Conservation (phyloP, 2,113 vertebrate species). For the Aspidoscelis tigris region DNA sequence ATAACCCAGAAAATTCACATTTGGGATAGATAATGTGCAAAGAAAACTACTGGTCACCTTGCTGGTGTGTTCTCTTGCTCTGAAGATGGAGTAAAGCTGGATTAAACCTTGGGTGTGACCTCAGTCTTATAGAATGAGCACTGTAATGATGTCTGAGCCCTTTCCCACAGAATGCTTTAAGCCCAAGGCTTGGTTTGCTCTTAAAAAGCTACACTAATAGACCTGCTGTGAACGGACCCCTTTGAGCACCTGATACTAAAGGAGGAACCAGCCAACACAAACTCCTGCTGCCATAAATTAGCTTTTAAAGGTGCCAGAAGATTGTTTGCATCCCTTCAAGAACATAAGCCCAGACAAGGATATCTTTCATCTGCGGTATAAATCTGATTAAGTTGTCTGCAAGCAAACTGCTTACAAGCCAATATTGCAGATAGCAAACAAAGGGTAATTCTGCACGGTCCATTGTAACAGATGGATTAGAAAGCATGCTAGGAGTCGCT, state of each 20-base stretch:
- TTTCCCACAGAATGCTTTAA: no score
- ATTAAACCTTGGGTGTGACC: no score
- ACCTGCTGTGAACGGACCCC: not conserved
- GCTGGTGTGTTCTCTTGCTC: no score
- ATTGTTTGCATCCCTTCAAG: constrained; percentile 25
- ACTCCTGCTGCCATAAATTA: not conserved
- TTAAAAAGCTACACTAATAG: not conserved
- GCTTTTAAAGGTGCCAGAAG: not conserved
- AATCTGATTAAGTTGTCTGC: not conserved
- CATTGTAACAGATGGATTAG: no score
- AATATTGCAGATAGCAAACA: constrained; percentile 1
- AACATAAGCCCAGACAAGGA: constrained; percentile 19
- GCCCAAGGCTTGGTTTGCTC: not conserved
- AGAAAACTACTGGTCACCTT: no score
- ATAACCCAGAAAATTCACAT: no score
- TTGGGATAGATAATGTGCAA: no score
- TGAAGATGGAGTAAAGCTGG: no score
- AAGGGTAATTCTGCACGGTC: no score
- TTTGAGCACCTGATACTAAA: not conserved
- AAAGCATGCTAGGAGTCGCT: no score
- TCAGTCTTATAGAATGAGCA: no score
- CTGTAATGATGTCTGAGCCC: no score
- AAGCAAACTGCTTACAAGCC: not conserved
- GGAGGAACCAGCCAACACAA: not conserved
- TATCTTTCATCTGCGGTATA: not conserved